Evolutionary conservation across 2,113 vertebrate species (phyloP).

Genomic region (Alexandromys fortis): DNA sequence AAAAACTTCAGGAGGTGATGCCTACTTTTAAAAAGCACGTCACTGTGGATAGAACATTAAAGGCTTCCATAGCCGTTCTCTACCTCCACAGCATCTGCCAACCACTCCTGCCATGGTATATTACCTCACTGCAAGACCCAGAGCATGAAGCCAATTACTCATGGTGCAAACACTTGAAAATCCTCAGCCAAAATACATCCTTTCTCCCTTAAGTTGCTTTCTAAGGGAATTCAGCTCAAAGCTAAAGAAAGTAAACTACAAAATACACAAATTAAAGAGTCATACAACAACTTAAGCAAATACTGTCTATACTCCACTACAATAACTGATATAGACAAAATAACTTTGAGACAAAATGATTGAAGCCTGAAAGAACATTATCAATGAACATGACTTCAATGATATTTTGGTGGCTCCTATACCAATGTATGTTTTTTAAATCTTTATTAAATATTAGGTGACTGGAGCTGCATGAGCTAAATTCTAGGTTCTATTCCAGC

Average conservation of each 20-base stretch:
- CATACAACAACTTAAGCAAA: neutral
- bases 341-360: neutral
- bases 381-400: neutral
- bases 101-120: too few species aligned
- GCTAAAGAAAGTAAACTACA: neutral
- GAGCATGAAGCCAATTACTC: neutral
- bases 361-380: neutral
- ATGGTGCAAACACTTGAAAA: neutral
- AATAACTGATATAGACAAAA: neutral
- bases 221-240: neutral
- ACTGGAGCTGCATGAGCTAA: neutral
- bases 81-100: neutral
- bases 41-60: neutral
- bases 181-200: neutral
- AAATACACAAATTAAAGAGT: conserved; percentile 27
- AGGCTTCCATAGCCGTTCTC: neutral
- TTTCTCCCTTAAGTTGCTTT: neutral
- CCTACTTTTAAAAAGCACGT: neutral
- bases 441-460: neutral
- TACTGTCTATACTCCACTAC: neutral
- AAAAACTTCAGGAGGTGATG: neutral
- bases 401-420: neutral
- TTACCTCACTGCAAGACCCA: neutral
- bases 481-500: neutral
- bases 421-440: neutral